A percentile compares a stretch with the other conserved stretches of the same genome.
Conservation (phyloP, 2,113 vertebrate species). For the Bagarius yarrelli region DNA sequence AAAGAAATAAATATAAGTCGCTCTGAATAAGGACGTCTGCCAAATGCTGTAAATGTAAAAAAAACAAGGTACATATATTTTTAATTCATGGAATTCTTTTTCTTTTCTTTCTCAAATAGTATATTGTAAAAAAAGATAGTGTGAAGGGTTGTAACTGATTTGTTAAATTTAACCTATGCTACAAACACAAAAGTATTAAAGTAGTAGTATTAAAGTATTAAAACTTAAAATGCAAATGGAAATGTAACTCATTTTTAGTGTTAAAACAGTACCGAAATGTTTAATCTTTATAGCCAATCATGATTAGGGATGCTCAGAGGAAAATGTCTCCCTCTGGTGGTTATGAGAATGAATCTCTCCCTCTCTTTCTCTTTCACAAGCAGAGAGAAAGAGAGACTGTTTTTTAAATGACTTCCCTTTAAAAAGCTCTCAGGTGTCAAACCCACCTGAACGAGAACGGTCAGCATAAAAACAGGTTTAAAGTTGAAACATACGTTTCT, state of each 20-base stretch:
- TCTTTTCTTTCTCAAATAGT: background rate
- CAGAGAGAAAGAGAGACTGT: background rate
- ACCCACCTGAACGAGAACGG: conserved; percentile 1
- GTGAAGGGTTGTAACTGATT: no score
- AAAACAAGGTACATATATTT: background rate
- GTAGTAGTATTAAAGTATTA: background rate
- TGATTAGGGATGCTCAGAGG: background rate
- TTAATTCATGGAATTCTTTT: background rate
- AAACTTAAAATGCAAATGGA: background rate
- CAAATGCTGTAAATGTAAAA: no score
- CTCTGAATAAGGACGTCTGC: no score
- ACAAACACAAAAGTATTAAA: no score
- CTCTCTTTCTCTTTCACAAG: background rate
- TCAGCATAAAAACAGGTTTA: background rate
- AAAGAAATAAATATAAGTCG: no score
- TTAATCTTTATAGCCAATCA: background rate
- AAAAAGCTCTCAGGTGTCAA: background rate
- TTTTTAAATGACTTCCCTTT: background rate
- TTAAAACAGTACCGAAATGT: background rate
- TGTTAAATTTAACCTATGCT: no score
- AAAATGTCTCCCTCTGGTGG: conserved; percentile 31
- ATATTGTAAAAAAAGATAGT: background rate
- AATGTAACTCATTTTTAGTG: background rate
- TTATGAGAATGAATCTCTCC: background rate
- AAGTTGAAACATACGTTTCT: conserved; percentile 24